Evolutionary conservation across 2,797 vertebrate genomes (phyloP), one percentile per base, ranked within the genome.

Genomic region (Serranus cabrilla): DNA sequence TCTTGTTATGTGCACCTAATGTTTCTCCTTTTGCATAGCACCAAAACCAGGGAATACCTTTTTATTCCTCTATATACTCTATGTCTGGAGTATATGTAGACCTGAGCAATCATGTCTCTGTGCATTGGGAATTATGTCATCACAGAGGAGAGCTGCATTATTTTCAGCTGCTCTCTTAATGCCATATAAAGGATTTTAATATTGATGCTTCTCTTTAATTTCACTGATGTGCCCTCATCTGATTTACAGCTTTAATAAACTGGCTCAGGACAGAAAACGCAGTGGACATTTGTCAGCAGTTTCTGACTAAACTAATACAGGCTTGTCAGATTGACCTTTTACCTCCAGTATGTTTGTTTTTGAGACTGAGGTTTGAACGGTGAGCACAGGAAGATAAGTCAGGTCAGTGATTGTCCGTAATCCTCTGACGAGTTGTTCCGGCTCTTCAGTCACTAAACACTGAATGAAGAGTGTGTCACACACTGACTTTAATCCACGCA

Each of bases 171-270:
- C 76, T 70, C 72, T 76, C 55, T 86, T 90, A 90, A 91, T 89
- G 39, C 67, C 86, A 81, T 65, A 76, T 80, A 51, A 64, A 82
- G 88, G 84, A 86, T 90, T 93, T 91, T 50, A 78, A 86, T 86
- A 83, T 86, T 47, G 23, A 58, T 37, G 77, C 76, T 71, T 78
- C 74, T 58, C 70, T 74, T 78, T 90, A 91, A 90, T 94, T 92
- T 84, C 39, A 65, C 75, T 90, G 87, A 90, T 92, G 89, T 81
- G 74, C 84, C 84, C 74, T 66, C 73, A 57, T 60, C 78, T 91
- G 85, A 92, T 88, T 88, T 84, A 86, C 76, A 75, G 86, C 78
- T 87, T 90, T 86, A 74, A 81, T 83, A 84, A 80, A 69, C 40
- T 56, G 77, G 71, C 49, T 49, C 50, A 61, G 49, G 49, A 16